Base-by-base conservation (phyloP, 2,888 invertebrate species). In the Metellina segmentata region DNA sequence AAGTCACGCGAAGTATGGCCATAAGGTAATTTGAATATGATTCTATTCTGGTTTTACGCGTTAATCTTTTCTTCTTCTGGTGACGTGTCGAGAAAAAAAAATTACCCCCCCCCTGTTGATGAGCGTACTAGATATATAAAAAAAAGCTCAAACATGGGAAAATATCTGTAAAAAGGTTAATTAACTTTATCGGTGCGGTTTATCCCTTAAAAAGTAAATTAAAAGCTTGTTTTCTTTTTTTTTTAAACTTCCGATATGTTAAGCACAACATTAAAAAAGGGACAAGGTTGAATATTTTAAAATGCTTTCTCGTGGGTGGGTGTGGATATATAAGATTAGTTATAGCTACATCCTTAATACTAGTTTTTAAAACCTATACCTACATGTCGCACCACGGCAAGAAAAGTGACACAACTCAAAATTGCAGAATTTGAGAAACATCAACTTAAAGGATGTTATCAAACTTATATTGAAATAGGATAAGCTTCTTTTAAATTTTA, bases 21-120 rank as follows among this genome's bases (percentile, higher is more conserved):
- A 61, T 20, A 79, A 61, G 79, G 61, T 61, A 79, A 69, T 79
- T 79, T 79, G 34, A 79, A 61, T 61, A 79, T 79, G 53, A 79
- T 61, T 16, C 78, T 53, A 61, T 61, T 61, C 61, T 61, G 61
- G 61, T 61, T 61, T 61, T 61, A 16, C 61, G 61, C 16, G 11
- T 5, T 16, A 16, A 16, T 16, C 5, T 61, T 61, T 11, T 61
- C 9, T 61, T 61, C 9, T 5, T 61, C 9, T 5, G 6, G 61
- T 16, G 9, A 61, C 9, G 61, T 61, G 9, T 34, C 6, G 11
- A 5, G 61, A 61, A 61, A 61, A 16, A 34, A 34, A 34, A 34
- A 34, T 4, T 34, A 4, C 1, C 34, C 34, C 34, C 34, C 34
- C 4, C 34, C 34, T 34, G 34, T 34, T 34, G 34, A 34, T 34